phyloP scores from a whole-genome alignment of 2,113 vertebrate genomes.

The Globicephala melas region DNA sequence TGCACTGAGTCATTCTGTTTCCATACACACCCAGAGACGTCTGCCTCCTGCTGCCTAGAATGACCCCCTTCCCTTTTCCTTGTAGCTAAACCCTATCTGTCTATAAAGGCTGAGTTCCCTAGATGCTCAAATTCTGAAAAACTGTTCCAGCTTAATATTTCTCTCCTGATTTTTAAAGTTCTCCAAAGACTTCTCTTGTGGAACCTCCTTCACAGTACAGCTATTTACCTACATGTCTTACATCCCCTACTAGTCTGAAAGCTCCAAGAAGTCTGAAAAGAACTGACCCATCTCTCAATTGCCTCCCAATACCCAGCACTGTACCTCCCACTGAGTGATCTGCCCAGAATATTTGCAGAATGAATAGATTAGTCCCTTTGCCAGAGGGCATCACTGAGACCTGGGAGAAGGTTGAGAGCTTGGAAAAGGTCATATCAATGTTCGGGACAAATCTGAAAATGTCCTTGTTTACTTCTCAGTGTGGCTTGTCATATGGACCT shows the following conservation, averaged over 20 bases:
- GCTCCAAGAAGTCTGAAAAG: background rate
- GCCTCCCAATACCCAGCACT: background rate
- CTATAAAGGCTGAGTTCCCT: background rate
- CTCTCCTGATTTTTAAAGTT: conserved; percentile 21
- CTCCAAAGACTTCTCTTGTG: background rate
- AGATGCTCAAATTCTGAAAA: conserved; percentile 20
- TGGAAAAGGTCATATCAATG: background rate
- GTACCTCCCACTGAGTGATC: background rate
- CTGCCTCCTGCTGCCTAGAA: background rate
- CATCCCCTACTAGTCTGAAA: background rate
- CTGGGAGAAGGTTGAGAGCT: background rate
- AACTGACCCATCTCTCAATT: background rate
- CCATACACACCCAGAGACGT: background rate
- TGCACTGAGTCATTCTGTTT: background rate
- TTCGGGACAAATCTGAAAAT: background rate
- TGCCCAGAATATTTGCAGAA: background rate
- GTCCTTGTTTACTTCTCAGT: background rate
- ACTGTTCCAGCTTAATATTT: background rate
- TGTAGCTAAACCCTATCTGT: background rate
- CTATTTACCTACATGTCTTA: background rate
- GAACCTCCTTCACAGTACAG: background rate
- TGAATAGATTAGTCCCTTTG: background rate
- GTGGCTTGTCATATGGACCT: background rate
- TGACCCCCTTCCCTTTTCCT: background rate
- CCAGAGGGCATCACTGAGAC: background rate